A percentile compares a stretch with the other conserved stretches of the same genome.
These are phyloP conservation scores for Lysandra coridon DNA, from an alignment of 2,888 invertebrate species.

Conservation along the genomic window DNA sequence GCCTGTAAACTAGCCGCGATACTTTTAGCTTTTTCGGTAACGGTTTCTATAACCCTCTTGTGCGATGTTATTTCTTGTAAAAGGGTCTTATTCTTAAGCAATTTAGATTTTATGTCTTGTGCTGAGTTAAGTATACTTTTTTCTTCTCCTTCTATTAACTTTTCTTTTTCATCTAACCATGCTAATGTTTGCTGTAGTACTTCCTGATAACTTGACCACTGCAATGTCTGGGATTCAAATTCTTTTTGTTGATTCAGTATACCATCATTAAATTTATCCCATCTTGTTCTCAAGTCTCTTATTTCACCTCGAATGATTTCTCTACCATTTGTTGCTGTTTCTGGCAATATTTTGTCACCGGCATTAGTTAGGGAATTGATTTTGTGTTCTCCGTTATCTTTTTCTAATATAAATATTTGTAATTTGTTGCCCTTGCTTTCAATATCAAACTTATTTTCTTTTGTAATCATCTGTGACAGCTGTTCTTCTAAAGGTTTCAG, in stretches of 20 bases:
- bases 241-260: conserved; percentile 92
- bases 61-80: conserved; percentile 95
- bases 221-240: conserved; percentile 90
- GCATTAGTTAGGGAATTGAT: conserved; percentile 86
- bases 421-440: conserved; percentile 85
- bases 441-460: conserved; percentile 83
- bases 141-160: conserved; percentile 85
- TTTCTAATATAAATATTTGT: conserved; percentile 87
- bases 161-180: conserved; percentile 94
- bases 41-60: conserved; percentile 93
- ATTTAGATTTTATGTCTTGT: conserved; percentile 91
- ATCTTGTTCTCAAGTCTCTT: conserved; percentile 88
- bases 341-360: conserved; percentile 94
- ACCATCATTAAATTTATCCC: conserved; percentile 92
- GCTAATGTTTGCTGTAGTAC: conserved; percentile 88
- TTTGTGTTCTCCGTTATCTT: conserved; percentile 91
- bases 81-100: conserved; percentile 91
- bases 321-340: conserved; percentile 94
- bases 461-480: conserved; percentile 81
- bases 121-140: conserved; percentile 87
- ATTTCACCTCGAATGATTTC: conserved; percentile 94
- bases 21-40: conserved; percentile 92
- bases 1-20: conserved; percentile 81
- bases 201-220: conserved; percentile 92
- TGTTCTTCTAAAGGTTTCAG: conserved; percentile 87